Conservation (phyloP, 2,888 invertebrate genomes). For the Drosophila tripunctata region DNA sequence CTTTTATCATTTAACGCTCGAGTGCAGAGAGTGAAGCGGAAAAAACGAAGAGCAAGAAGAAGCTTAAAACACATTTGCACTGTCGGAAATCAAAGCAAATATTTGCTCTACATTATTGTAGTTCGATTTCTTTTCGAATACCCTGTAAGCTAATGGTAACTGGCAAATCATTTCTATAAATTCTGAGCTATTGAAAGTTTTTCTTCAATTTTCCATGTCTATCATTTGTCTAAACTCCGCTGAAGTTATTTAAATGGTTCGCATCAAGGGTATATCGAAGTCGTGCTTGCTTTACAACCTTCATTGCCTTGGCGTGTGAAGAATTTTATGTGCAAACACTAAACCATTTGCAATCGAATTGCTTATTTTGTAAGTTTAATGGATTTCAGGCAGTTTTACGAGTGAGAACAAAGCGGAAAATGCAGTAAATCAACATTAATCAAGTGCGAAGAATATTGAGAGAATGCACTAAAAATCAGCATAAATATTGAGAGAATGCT, state of each 20-base stretch:
- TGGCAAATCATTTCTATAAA: too few species aligned
- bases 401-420: neutral
- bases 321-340: slow-evolving; percentile 14
- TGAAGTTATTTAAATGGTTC: too few species aligned
- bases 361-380: neutral
- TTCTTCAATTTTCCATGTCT: too few species aligned
- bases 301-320: neutral
- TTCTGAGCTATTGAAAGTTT: too few species aligned
- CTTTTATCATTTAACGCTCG: slow-evolving; percentile 45
- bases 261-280: neutral
- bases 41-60: neutral
- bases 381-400: neutral
- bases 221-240: too few species aligned
- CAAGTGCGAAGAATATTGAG: neutral
- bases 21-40: neutral
- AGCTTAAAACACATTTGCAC: slow-evolving; percentile 15
- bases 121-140: neutral
- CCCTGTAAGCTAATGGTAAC: neutral
- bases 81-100: slow-evolving; percentile 1
- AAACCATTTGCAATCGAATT: slow-evolving; percentile 7
- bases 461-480: neutral
- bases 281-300: neutral
- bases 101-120: slow-evolving; percentile 3
- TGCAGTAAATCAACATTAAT: slow-evolving; percentile 10
- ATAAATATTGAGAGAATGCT: neutral